phyloP scores from a whole-genome alignment of 2,888 invertebrate species.

The Melieria picta region DNA sequence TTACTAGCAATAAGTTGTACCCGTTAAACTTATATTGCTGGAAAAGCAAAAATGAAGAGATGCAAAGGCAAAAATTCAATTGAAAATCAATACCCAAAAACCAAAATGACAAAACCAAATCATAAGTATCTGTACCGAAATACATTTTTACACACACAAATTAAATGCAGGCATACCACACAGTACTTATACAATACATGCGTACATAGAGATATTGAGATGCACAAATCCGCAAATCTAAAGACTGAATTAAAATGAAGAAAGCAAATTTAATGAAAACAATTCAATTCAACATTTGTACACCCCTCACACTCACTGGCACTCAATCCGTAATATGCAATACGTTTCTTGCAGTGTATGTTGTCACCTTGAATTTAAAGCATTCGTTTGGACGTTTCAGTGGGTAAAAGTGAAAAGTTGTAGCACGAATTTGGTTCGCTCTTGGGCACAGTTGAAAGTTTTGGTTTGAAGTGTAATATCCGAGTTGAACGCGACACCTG shows the following conservation, averaged over 20 bases:
- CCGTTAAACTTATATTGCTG: slow-evolving; percentile 7
- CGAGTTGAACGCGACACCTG: no score
- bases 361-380: no score
- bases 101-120: neutral
- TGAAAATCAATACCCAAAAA: neutral
- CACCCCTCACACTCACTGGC: slow-evolving; percentile 12
- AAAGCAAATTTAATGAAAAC: slow-evolving; percentile 24
- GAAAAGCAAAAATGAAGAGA: neutral
- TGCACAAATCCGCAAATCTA: slow-evolving; percentile 64
- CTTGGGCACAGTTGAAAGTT: no score
- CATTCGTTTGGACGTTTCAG: no score
- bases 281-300: slow-evolving; percentile 16
- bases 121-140: slow-evolving; percentile 16
- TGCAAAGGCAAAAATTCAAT: neutral
- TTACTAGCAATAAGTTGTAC: slow-evolving; percentile 22
- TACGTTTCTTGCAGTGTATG: no score
- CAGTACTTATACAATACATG: slow-evolving; percentile 9
- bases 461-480: no score
- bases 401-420: no score
- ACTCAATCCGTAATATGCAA: no score
- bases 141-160: slow-evolving; percentile 29
- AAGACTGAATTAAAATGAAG: slow-evolving; percentile 55
- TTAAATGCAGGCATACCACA: slow-evolving; percentile 5
- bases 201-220: slow-evolving; percentile 31
- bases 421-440: no score